These are phyloP conservation scores for Drosophila melanica DNA, from an alignment of 1,140 invertebrate species.

Conservation along the genomic window DNA sequence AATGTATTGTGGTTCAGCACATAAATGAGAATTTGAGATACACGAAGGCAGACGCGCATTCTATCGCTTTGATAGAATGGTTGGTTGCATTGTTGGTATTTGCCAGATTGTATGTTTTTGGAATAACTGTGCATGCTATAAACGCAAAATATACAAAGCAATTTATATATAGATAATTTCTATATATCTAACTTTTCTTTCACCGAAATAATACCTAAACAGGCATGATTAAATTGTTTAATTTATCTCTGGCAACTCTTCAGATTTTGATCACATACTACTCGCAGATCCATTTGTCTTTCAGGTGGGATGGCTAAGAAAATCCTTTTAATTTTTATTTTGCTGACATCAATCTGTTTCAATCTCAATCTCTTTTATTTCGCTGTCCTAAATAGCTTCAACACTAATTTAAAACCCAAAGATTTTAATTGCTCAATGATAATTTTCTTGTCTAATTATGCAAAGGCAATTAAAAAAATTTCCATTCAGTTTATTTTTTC, in stretches of 20 bases:
- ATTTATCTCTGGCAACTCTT: too few relatives aligned
- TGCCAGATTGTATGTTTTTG: not conserved
- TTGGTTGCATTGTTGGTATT: not conserved
- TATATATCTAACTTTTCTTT: too few relatives aligned
- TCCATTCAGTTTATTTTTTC: conserved; percentile 47
- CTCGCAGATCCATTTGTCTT: too few relatives aligned
- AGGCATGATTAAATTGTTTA: too few relatives aligned
- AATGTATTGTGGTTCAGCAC: conserved; percentile 65
- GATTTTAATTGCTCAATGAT: conserved; percentile 41
- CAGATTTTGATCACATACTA: too few relatives aligned
- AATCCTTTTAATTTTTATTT: too few relatives aligned
- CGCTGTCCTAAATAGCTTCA: not conserved
- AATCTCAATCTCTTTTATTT: too few relatives aligned
- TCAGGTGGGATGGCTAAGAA: too few relatives aligned
- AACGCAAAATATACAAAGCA: too few relatives aligned
- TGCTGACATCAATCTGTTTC: too few relatives aligned
- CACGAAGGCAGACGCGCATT: conserved; percentile 13
- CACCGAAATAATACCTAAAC: too few relatives aligned
- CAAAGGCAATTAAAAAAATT: conserved; percentile 75
- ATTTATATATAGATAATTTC: too few relatives aligned
- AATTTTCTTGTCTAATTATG: conserved; percentile 73
- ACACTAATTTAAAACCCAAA: not conserved
- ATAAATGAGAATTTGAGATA: conserved; percentile 63
- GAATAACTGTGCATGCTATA: not conserved
- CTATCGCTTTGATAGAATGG: not conserved